phyloP scores from a whole-genome alignment of 2,888 invertebrate genomes.

The Diaperis boleti region DNA sequence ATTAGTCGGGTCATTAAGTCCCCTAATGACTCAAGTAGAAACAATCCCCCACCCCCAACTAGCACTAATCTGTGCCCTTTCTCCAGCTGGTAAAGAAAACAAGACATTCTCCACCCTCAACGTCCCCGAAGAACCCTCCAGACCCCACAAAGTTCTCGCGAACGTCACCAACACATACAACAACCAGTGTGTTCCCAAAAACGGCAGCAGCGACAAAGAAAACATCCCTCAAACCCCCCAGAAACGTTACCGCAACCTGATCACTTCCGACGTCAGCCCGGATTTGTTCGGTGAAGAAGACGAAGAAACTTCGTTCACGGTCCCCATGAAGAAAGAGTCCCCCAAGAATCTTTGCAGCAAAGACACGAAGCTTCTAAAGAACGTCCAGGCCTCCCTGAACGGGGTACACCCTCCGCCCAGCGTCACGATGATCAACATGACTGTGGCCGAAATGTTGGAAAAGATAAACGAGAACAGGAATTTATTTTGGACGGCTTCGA shows the following conservation, averaged over 20 bases:
- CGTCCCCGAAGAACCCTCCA: too few relatives aligned
- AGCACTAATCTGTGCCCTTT: too few relatives aligned
- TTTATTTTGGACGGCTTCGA: constrained; percentile 55
- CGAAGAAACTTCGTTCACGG: constrained; percentile 19
- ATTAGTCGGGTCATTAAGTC: too few relatives aligned
- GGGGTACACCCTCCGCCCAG: constrained; percentile 83
- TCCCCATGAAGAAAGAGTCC: constrained; percentile 7
- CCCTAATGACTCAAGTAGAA: too few relatives aligned
- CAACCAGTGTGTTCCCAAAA: constrained; percentile 28
- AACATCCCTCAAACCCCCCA: constrained; percentile 56
- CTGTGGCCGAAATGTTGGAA: constrained; percentile 75
- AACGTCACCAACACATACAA: constrained; percentile 32
- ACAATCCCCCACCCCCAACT: too few relatives aligned
- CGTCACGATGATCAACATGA: constrained; percentile 76
- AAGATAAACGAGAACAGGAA: constrained; percentile 58
- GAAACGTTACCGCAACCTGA: constrained; percentile 52
- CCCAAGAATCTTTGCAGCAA: constrained; percentile 35
- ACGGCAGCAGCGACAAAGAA: constrained; percentile 45
- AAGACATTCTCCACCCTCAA: too few relatives aligned
- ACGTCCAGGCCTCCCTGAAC: constrained; percentile 72
- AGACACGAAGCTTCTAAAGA: constrained; percentile 64
- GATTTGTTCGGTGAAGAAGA: constrained; percentile 76
- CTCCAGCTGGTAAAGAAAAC: too few relatives aligned
- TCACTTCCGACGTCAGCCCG: constrained; percentile 64
- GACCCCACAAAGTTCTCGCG: constrained; percentile 13